Evolutionary conservation across 2,797 vertebrate genomes (phyloP).

Genomic region (Enteromius trimaculatus): DNA sequence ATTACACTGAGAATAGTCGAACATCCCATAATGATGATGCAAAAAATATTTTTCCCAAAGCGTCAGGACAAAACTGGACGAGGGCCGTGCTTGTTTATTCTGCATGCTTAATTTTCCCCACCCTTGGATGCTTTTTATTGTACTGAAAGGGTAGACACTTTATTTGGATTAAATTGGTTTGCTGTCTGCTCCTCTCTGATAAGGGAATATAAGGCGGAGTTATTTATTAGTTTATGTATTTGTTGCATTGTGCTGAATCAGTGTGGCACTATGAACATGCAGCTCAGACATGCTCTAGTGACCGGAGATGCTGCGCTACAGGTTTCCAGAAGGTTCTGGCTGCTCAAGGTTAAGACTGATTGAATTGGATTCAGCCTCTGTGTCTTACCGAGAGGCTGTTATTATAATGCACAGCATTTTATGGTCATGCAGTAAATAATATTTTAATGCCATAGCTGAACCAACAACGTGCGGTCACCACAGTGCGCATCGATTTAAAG

Average conservation of each 20-base stretch:
- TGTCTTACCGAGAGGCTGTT: conserved; percentile 32
- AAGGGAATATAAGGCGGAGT: conserved; percentile 67
- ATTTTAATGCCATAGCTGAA: conserved; percentile 13
- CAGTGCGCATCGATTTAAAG: neutral
- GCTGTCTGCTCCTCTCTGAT: conserved; percentile 74
- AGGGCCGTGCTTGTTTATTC: conserved; percentile 57
- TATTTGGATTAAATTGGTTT: conserved; percentile 74
- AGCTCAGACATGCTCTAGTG: conserved; percentile 40
- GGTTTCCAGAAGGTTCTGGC: conserved; percentile 32
- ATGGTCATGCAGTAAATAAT: conserved; percentile 34
- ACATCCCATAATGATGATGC: conserved; percentile 58
- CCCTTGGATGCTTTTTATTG: conserved; percentile 66
- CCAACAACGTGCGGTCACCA: neutral
- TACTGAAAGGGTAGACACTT: conserved; percentile 69
- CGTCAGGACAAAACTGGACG: conserved; percentile 51
- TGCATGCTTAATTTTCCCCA: conserved; percentile 58
- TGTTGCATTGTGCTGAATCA: conserved; percentile 66
- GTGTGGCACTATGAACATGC: conserved; percentile 52
- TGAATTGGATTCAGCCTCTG: conserved; percentile 23
- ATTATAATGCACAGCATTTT: conserved; percentile 35
- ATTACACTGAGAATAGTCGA: conserved; percentile 57
- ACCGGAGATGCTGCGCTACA: conserved; percentile 31
- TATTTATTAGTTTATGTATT: conserved; percentile 70
- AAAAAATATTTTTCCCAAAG: conserved; percentile 64
- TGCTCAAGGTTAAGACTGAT: conserved; percentile 48